Percentiles rank a stretch among this genome's conserved stretches.
Conservation (phyloP, 2,888 invertebrate genomes). For the Zele albiditarsus region DNA sequence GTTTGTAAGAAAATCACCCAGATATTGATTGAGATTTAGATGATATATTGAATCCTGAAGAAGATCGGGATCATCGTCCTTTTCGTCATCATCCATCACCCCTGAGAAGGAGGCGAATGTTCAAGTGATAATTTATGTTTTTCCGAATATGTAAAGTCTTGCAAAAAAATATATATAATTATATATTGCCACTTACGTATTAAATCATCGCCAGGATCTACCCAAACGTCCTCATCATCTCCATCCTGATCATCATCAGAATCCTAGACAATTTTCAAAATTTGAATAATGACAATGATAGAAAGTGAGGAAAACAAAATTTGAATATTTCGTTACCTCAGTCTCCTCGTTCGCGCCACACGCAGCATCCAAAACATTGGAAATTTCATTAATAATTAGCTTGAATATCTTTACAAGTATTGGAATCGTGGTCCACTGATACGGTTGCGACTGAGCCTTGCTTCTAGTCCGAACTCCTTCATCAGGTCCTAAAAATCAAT, state of each 20-base stretch:
- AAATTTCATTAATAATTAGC: conserved; percentile 79
- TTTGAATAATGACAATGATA: background rate
- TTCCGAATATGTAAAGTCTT: background rate
- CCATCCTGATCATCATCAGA: conserved; percentile 72
- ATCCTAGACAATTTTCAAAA: conserved; percentile 51
- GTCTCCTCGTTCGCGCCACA: conserved; percentile 65
- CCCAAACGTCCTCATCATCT: conserved; percentile 61
- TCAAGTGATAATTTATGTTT: conserved; percentile 5
- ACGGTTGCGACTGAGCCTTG: conserved; percentile 70
- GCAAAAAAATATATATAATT: background rate
- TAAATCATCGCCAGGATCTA: conserved; percentile 62
- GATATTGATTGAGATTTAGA: conserved; percentile 78
- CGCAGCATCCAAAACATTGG: conserved; percentile 75
- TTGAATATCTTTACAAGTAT: conserved; percentile 83
- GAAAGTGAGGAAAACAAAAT: background rate
- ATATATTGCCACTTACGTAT: conserved; percentile 54
- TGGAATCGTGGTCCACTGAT: conserved; percentile 78
- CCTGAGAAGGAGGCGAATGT: conserved; percentile 39
- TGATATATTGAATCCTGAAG: conserved; percentile 78
- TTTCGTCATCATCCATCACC: conserved; percentile 60
- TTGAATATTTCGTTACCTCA: conserved; percentile 53
- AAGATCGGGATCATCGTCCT: conserved; percentile 76
- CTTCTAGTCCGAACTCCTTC: conserved; percentile 73
- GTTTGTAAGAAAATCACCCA: conserved; percentile 78
- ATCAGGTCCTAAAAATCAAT: conserved; percentile 56